These are phyloP conservation scores for Ctenoplectra terminalis DNA, from an alignment of 1,140 invertebrate genomes.

Conservation along the genomic window DNA sequence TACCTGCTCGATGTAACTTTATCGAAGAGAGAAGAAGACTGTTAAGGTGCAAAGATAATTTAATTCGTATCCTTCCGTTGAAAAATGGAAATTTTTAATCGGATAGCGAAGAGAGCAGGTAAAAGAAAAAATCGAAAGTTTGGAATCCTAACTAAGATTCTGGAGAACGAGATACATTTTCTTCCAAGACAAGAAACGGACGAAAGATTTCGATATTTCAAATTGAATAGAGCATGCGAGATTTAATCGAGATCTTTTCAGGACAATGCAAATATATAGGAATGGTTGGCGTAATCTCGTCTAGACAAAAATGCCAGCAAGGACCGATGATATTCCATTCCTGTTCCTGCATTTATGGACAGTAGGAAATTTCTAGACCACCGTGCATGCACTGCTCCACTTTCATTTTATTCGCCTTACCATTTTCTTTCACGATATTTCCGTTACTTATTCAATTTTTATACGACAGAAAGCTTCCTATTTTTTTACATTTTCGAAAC, in stretches of 20 bases:
- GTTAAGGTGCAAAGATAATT: not conserved
- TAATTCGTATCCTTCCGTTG: not conserved
- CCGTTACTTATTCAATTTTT: too few relatives aligned
- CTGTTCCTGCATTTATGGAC: not conserved
- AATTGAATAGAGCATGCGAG: not conserved
- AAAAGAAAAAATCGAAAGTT: not conserved
- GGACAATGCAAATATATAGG: conserved; percentile 18
- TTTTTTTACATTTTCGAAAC: too few relatives aligned
- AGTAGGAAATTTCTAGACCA: too few relatives aligned
- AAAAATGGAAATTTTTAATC: not conserved
- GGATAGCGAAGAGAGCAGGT: not conserved
- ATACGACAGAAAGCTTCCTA: too few relatives aligned
- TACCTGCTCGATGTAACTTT: too few relatives aligned
- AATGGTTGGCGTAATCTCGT: not conserved
- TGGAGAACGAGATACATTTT: not conserved
- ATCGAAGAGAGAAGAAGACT: too few relatives aligned
- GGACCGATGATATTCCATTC: not conserved
- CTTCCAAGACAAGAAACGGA: too few relatives aligned
- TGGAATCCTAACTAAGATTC: not conserved
- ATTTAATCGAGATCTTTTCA: not conserved
- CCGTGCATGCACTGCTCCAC: too few relatives aligned
- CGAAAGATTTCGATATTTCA: not conserved
- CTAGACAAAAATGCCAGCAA: not conserved
- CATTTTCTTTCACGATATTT: too few relatives aligned
- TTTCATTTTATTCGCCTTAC: too few relatives aligned